Evolutionary conservation across 2,888 invertebrate species (phyloP), one percentile per base, ranked within the genome.

Genomic region (Epinotia demarniana): DNA sequence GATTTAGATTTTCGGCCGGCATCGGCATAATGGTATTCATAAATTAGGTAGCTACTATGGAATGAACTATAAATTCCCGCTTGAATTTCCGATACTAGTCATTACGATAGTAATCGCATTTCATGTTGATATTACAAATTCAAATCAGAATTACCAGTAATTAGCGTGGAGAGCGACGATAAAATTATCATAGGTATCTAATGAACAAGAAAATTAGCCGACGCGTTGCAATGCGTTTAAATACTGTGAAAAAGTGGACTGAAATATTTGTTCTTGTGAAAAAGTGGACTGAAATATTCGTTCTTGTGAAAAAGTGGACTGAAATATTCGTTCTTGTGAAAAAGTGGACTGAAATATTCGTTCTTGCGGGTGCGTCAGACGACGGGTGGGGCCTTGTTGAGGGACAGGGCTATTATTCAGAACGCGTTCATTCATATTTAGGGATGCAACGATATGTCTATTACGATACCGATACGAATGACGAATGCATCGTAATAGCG

Each of bases 121-220:
- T 27, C 53, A 53, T n/a, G 53, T 27, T 6, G 3, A 16, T 27
- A 60, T 63, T 63, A 63, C 46, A 46, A 46, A 46, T 63, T 63
- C 46, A 19, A 63, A 46, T 63, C 43, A 23, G 46, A 4, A 63
- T 63, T 19, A 63, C 23, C 19, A 46, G 63, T 46, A 23, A 49
- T 63, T 63, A 63, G 33, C 39, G 39, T 39, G 33, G 61, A 62
- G 39, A 39, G 16, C 46, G 18, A 18, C 63, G 13, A 46, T 63
- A 19, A 63, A 63, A 63, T 63, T 63, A 46, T 43, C 43, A 60
- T 58, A 60, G 23, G 0, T 27, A 60, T 60, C n/a, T 60, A 69
- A 46, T 69, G 23, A 27, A 58, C 46, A 58, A 69, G 69, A 69
- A 43, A 58, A 43, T 69, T 58, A 58, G 68, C 16, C n/a, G 39